phyloP scores from a whole-genome alignment of 1,140 invertebrate species.

The Papilio polytes region DNA sequence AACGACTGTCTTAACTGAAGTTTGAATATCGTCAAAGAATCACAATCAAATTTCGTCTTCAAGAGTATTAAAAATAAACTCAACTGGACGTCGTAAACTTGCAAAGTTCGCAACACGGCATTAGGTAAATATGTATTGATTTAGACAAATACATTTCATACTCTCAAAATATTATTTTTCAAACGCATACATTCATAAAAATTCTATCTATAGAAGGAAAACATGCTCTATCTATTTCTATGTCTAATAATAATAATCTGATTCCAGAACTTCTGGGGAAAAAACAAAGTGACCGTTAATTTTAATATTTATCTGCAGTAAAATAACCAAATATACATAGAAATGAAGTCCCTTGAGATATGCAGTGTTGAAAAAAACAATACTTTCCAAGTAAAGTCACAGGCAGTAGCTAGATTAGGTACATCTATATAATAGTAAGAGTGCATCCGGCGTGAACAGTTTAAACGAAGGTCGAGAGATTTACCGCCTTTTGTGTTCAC shows the following conservation, averaged over 20 bases:
- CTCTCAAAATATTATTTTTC: background rate
- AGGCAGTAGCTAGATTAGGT: background rate
- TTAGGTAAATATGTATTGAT: background rate
- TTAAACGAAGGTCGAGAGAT: conserved; percentile 67
- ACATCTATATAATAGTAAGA: conserved; percentile 35
- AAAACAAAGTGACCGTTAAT: too few relatives aligned
- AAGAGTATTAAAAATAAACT: background rate
- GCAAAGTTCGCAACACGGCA: background rate
- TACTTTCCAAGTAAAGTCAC: background rate
- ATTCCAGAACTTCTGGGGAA: too few relatives aligned
- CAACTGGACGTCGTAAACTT: background rate
- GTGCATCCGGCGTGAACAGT: conserved; percentile 54
- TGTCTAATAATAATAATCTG: background rate
- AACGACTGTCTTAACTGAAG: too few relatives aligned
- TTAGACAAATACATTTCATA: background rate
- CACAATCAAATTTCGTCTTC: background rate
- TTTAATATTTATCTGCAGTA: too few relatives aligned
- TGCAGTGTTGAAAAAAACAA: background rate
- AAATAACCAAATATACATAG: background rate
- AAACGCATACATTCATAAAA: background rate
- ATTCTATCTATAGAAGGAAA: background rate
- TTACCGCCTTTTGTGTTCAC: conserved; percentile 69
- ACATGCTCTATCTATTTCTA: background rate
- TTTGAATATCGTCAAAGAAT: too few relatives aligned
- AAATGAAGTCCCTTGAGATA: background rate